Percentiles rank a stretch among this genome's conserved stretches.
Evolutionary conservation across 2,797 vertebrate species (phyloP).

Genomic region (Bradypodion pumilum): DNA sequence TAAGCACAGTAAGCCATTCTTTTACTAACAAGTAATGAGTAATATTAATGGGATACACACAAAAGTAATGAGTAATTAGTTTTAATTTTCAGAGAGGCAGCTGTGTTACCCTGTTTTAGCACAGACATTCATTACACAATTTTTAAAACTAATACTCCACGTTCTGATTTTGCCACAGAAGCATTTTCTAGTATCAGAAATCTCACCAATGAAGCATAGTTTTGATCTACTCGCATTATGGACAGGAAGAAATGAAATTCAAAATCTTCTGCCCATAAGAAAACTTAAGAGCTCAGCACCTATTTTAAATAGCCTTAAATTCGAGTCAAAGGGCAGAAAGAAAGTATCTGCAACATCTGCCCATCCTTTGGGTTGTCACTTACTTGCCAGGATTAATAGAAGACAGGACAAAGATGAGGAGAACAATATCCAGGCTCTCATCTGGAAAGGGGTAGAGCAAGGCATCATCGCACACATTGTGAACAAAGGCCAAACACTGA

Average conservation of each 20-base stretch:
- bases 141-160: background rate
- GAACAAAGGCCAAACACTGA: conserved; percentile 87
- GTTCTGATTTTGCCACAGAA: conserved; percentile 52
- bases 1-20: background rate
- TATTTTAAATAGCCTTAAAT: conserved; percentile 68
- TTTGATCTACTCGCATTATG: conserved; percentile 53
- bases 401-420: conserved; percentile 92
- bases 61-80: background rate
- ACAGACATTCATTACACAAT: no score
- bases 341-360: conserved; percentile 24
- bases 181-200: conserved; percentile 33
- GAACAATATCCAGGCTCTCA: conserved; percentile 86
- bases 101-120: no score
- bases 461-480: conserved; percentile 84
- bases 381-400: conserved; percentile 91
- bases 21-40: background rate
- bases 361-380: conserved; percentile 74
- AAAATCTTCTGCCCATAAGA: conserved; percentile 58
- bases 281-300: conserved; percentile 54
- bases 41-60: background rate
- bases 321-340: conserved; percentile 62
- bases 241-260: conserved; percentile 58
- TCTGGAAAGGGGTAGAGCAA: conserved; percentile 86
- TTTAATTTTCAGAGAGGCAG: background rate
- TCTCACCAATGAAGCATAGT: conserved; percentile 62